These are phyloP conservation scores for Alauda arvensis DNA, from an alignment of 2,797 vertebrate genomes.

Conservation along the genomic window DNA sequence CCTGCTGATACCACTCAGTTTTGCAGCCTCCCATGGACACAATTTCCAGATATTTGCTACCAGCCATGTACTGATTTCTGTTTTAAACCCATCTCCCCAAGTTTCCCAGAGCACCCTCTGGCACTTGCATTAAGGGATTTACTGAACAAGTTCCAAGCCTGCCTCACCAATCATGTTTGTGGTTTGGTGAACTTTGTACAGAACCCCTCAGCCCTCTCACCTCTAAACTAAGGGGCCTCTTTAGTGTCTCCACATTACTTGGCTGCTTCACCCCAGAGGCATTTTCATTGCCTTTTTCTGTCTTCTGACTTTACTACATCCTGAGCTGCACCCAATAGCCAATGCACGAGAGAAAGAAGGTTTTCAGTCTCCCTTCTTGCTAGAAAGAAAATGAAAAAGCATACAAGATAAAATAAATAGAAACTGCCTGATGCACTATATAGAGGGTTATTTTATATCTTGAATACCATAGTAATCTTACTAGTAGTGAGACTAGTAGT, in stretches of 20 bases:
- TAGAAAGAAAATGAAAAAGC: not conserved
- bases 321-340: not conserved
- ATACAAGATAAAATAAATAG: not conserved
- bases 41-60: not conserved
- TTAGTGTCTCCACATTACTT: not conserved
- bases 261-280: accelerated
- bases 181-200: not conserved
- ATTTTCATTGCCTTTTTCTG: not conserved
- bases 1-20: not conserved
- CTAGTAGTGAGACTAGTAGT: not conserved
- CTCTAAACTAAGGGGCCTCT: not conserved
- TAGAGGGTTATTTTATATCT: not conserved
- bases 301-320: not conserved
- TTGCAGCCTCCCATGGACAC: accelerated
- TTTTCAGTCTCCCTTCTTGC: not conserved
- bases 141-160: not conserved
- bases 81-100: accelerated
- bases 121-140: not conserved
- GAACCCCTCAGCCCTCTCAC: not conserved
- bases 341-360: not conserved
- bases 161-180: not conserved
- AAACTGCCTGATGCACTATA: not conserved
- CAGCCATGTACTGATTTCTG: not conserved
- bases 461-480: not conserved
- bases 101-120: not conserved